A percentile compares a stretch with the other conserved stretches of the same genome.
phyloP scores from a whole-genome alignment of 2,797 vertebrate species.

The Columba guinea region DNA sequence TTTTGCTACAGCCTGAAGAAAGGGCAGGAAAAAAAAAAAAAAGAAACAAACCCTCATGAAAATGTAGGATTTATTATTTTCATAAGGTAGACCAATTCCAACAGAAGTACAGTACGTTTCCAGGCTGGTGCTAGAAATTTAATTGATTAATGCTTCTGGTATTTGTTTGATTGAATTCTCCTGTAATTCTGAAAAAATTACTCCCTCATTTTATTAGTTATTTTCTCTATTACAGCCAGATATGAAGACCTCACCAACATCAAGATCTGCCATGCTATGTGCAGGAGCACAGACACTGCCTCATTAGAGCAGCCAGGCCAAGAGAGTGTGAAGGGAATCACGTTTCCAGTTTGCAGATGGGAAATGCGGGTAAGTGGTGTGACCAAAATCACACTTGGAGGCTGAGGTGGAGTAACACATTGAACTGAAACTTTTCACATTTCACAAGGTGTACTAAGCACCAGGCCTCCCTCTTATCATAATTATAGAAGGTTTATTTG shows the following conservation, averaged over 20 bases:
- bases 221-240: not conserved
- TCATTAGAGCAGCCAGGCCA: not conserved
- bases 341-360: not conserved
- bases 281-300: not conserved
- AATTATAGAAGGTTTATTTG: not conserved
- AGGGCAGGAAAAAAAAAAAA: not conserved
- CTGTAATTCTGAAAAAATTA: not conserved
- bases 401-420: not conserved
- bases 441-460: not conserved
- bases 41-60: not conserved
- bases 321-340: not conserved
- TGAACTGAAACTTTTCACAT: not conserved
- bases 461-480: not conserved
- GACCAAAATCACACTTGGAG: not conserved
- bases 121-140: conserved; percentile 4
- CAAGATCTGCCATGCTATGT: not conserved
- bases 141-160: conserved; percentile 19
- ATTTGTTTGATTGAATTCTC: conserved; percentile 36
- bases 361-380: not conserved
- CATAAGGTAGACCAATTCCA: conserved; percentile 44
- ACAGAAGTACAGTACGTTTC: not conserved
- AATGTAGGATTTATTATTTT: conserved; percentile 66
- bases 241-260: not conserved
- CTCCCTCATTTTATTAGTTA: not conserved
- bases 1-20: conserved; percentile 8